Evolutionary conservation across 2,113 vertebrate species (phyloP), one percentile per base, ranked within the genome.

Genomic region (Engraulis encrasicolus): DNA sequence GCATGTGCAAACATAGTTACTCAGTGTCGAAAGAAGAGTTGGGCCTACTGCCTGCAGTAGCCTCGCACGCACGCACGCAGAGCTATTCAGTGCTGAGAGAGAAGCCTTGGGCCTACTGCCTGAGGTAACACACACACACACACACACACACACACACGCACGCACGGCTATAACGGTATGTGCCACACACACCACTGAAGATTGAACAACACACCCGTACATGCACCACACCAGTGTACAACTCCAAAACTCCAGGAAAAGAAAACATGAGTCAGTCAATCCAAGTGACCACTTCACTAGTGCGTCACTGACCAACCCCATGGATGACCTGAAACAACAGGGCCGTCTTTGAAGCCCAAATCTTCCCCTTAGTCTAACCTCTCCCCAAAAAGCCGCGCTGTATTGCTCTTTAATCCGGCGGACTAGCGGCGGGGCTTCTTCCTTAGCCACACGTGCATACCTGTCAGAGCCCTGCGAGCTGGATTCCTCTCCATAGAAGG

Each of bases 401-500:
- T 74, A 74, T 74, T 74, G 66, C 66, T 34, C 66, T 17, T 27
- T 74, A 74, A 74, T 74, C 66, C 66, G 11, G 12, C 14, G 66
- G 0, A 27, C 31, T 66, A 66, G 23, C 9, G 27, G 14, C 27
- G 1, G 23, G 27, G 23, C 66, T 34, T 27, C 12, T 14, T n/a
- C 66, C 66, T 31, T 15, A 74, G 66, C 27, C 7, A 81, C 34
- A 45, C 92, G n/a, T n/a, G n/a, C n/a, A 91, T 91, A 98, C 98
- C 97, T 97, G 91, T 97, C 96, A 84, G 94, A 94, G 45, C 94
- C 95, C 86, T 94, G 95, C 61, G 88, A 89, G 61, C 96, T 96
- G 74, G 95, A 93, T 84, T 99, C 97, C 50, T 99, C 98, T 38
- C 98, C 97, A 0, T 97, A 99, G 0, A 95, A 92, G 2, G 96